A percentile compares a stretch with the other conserved stretches of the same genome.
phyloP scores from a whole-genome alignment of 2,888 invertebrate genomes.

The Sarcophaga variegata region DNA sequence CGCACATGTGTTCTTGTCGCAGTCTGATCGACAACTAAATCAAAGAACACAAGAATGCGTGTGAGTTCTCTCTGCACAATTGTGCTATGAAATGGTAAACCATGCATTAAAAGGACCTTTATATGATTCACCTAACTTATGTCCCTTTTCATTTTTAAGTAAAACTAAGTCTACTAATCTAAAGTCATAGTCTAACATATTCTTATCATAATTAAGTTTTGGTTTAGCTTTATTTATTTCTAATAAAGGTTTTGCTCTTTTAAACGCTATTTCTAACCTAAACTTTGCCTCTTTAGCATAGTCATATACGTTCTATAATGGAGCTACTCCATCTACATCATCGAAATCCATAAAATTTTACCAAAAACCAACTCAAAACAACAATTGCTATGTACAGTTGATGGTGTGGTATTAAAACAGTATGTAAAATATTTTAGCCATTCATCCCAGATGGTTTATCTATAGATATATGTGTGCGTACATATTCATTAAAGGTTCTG shows the following conservation, averaged over 20 bases:
- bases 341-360: not conserved
- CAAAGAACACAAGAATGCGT: no score
- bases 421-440: conserved; percentile 35
- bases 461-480: conserved; percentile 47
- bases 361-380: conserved; percentile 45
- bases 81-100: no score
- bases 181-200: conserved; percentile 19
- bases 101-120: no score
- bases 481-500: conserved; percentile 26
- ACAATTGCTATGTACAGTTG: conserved; percentile 24
- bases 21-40: no score
- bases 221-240: conserved; percentile 32
- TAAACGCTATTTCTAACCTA: not conserved
- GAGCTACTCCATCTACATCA: conserved; percentile 1
- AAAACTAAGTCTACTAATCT: conserved; percentile 1
- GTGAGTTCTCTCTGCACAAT: no score
- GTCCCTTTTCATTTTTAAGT: no score
- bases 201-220: conserved; percentile 6
- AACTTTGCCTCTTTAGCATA: conserved; percentile 24
- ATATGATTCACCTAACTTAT: no score
- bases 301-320: conserved; percentile 40
- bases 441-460: conserved; percentile 61
- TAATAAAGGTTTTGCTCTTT: conserved; percentile 31
- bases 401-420: conserved; percentile 30
- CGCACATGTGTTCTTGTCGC: no score